A percentile compares a stretch with the other conserved stretches of the same genome.
Conservation (phyloP, 2,113 vertebrate species). For the Perca fluviatilis region DNA sequence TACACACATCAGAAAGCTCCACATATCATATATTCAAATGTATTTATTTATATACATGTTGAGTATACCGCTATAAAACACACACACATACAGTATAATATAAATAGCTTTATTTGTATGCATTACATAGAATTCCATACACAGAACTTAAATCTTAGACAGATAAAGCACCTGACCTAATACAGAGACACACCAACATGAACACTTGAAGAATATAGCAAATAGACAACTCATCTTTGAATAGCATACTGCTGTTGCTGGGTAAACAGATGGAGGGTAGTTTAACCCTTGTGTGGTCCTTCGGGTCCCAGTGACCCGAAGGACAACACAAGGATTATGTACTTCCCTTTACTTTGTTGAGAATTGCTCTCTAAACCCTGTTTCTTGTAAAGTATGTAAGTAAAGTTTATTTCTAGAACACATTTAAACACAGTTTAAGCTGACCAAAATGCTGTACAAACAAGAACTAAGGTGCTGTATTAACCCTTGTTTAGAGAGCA, state of each 20-base stretch:
- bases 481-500: too few species aligned
- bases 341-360: too few species aligned
- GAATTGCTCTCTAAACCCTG: too few species aligned
- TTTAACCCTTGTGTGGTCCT: too few species aligned
- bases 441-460: too few species aligned
- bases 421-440: too few species aligned
- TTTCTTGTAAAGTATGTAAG: too few species aligned
- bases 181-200: neutral
- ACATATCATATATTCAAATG: conserved; percentile 30
- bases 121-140: neutral
- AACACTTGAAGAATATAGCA: conserved; percentile 9
- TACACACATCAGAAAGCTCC: conserved; percentile 37
- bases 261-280: conserved; percentile 23
- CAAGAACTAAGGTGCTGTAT: too few species aligned
- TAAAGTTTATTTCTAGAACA: too few species aligned
- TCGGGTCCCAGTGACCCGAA: too few species aligned
- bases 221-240: conserved; percentile 21
- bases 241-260: conserved; percentile 48
- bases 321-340: too few species aligned
- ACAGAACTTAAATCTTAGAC: neutral
- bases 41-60: conserved; percentile 5
- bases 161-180: neutral
- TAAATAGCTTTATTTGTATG: neutral
- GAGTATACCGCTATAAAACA: neutral
- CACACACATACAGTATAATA: neutral